These are phyloP conservation scores for Caenorhabditis zanzibari DNA, from an alignment of 2,888 invertebrate genomes.

Conservation along the genomic window DNA sequence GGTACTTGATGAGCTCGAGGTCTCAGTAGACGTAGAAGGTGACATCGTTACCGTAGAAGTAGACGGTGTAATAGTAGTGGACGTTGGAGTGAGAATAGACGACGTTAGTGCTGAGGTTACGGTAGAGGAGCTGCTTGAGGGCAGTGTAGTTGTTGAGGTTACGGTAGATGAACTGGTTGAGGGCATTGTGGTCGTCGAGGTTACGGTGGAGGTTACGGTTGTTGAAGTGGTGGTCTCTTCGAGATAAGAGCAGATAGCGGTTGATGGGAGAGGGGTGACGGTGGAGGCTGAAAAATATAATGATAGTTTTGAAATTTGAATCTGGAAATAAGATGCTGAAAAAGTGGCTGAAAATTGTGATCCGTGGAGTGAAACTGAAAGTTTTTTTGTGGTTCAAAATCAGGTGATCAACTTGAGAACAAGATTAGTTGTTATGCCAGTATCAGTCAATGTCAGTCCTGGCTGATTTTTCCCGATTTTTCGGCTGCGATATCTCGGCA, in stretches of 20 bases:
- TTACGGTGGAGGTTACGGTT: slow-evolving; percentile 40
- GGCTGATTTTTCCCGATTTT: too few relatives aligned
- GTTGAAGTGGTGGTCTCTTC: slow-evolving; percentile 48
- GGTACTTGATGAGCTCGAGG: neutral
- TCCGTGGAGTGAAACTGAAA: too few relatives aligned
- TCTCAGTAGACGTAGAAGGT: slow-evolving; percentile 17
- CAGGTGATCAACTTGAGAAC: too few relatives aligned
- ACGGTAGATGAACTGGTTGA: slow-evolving; percentile 10
- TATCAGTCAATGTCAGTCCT: too few relatives aligned
- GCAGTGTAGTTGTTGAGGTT: slow-evolving; percentile 2
- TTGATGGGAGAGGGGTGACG: slow-evolving; percentile 17
- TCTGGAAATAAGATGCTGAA: neutral
- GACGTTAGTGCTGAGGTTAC: slow-evolving; percentile 9
- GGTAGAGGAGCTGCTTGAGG: slow-evolving; percentile 10
- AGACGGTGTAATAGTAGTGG: neutral
- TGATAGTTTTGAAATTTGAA: neutral
- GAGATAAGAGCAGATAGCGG: slow-evolving; percentile 51
- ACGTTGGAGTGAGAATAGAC: slow-evolving; percentile 29
- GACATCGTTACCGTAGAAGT: slow-evolving; percentile 20
- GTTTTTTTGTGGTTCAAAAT: too few relatives aligned
- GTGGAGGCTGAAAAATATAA: slow-evolving; percentile 35
- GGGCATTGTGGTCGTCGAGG: slow-evolving; percentile 29
- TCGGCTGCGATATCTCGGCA: too few relatives aligned
- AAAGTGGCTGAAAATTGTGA: too few relatives aligned
- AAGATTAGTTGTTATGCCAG: too few relatives aligned